Evolutionary conservation across 2,888 invertebrate species (phyloP), one percentile per base, ranked within the genome.

Genomic region (Orthosia incerta): DNA sequence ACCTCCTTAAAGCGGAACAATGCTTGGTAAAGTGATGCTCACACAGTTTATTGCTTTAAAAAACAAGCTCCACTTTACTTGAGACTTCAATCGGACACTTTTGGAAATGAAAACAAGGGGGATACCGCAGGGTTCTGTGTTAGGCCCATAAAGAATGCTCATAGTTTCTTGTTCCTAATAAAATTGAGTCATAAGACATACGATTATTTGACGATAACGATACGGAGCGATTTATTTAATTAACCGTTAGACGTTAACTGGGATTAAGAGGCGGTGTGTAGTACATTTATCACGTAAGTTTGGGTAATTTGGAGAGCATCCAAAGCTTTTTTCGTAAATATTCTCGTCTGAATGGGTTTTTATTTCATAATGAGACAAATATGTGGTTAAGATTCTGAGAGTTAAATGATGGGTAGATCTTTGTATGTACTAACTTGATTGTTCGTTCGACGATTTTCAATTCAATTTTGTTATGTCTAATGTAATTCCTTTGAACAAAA

Each of bases 241-340:
- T 90, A 90, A 85, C 76, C 82, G 82, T 89, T 89, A 88, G 88
- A 89, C 86, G 85, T 89, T 84, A 89, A 85, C 82, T 86, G 81
- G 85, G 89, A 90, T 91, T 89, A 91, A 89, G 89, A 87, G 86
- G 85, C 84, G 87, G 74, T 89, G 87, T 86, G 88, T 86, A 89
- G 86, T 86, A 88, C 90, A 92, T 93, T 91, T 89, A 91, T 94
- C 92, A 93, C 89, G 66, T 80, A 86, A 88, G 86, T 90, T 88
- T 82, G 87, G 86, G 88, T 90, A 85, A 91, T 93, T 94, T 95
- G 94, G 94, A 93, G 75, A 74, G 80, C 73, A 75, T 92, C 94
- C 95, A 94, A 94, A 86, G 85, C 87, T 89, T 90, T 90, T 90
- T 89, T 79, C 70, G 68, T 81, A 74, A 76, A 86, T 75, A 82